Evolutionary conservation across 2,113 vertebrate species (phyloP).

Genomic region (Gasterosteus nipponicus): DNA sequence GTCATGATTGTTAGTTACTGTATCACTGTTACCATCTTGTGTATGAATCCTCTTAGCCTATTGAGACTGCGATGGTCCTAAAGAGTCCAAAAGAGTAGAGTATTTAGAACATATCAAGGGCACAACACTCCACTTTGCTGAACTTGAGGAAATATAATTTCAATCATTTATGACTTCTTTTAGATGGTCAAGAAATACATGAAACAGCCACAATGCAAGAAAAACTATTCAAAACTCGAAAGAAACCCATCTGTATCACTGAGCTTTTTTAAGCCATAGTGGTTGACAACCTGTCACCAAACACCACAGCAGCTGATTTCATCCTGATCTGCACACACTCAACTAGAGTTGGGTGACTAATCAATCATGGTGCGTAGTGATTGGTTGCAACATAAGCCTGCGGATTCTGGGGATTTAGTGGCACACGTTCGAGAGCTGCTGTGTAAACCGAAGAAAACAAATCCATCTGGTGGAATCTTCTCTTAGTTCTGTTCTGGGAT

Average conservation of each 20-base stretch:
- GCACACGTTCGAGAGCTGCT: conserved; percentile 33
- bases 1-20: background rate
- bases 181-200: background rate
- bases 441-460: conserved; percentile 34
- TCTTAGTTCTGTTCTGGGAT: conserved; percentile 9
- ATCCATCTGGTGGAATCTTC: conserved; percentile 26
- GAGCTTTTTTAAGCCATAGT: background rate
- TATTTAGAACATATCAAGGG: background rate
- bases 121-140: background rate
- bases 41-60: background rate
- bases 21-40: background rate
- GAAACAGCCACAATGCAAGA: background rate
- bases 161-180: background rate
- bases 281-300: conserved; percentile 7
- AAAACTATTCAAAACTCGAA: background rate
- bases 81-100: background rate
- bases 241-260: background rate
- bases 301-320: conserved; percentile 1
- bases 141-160: background rate
- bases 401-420: conserved; percentile 32
- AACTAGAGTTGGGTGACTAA: conserved; percentile 21
- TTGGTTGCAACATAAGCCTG: conserved; percentile 28
- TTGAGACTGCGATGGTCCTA: background rate
- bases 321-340: conserved; percentile 18
- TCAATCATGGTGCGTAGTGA: conserved; percentile 17